Base-by-base conservation (phyloP, 2,113 vertebrate species). In the Girardinichthys multiradiatus region DNA sequence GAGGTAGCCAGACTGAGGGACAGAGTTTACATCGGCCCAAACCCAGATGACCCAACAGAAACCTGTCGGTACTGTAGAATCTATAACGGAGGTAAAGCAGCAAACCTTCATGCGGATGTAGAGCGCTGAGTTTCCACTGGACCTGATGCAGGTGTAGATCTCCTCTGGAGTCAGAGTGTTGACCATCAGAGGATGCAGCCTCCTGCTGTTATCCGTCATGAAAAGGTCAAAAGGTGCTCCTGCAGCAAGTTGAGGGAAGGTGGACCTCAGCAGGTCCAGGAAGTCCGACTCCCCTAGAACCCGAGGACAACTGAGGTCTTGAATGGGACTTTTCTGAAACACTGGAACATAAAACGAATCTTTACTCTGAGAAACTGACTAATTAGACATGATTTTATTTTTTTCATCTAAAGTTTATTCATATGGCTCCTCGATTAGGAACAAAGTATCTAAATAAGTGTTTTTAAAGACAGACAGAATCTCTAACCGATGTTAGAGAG, bases 401-500 rank as follows among this genome's bases (percentile, higher is more conserved):
- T 17, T 17, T 45, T 45, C 42, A 45, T 5, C 42, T 19, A 10
- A 4, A 51, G 19, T 24, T 51, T 21, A 39, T 11, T 2, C 1
- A 39, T 39, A 39, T 12, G 37, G 13, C 37, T 39, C 13, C 2
- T 39, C 12, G 6, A 39, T 39, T 13, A 6, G 13, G 10, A 39
- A 33, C 31, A 33, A 33, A 33, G 6, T 33, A 33, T 6, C 6
- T 33, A 33, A 33, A 33, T n/a, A n/a, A n/a, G n/a, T n/a, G n/a
- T n/a, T n/a, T n/a, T n/a, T n/a, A n/a, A n/a, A n/a, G n/a, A 24
- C 48, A 54, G 8, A n/a, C 21, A 4, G n/a, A 14, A 24, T 1
- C 1, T 14, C 4, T 5, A 3, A 79, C 76, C 35, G 1, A 3
- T 57, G 33, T 79, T 68, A 26, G 76, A 79, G 29, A 85, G 80